phyloP scores from a whole-genome alignment of 2,888 invertebrate genomes.

The Aquatica leii region DNA sequence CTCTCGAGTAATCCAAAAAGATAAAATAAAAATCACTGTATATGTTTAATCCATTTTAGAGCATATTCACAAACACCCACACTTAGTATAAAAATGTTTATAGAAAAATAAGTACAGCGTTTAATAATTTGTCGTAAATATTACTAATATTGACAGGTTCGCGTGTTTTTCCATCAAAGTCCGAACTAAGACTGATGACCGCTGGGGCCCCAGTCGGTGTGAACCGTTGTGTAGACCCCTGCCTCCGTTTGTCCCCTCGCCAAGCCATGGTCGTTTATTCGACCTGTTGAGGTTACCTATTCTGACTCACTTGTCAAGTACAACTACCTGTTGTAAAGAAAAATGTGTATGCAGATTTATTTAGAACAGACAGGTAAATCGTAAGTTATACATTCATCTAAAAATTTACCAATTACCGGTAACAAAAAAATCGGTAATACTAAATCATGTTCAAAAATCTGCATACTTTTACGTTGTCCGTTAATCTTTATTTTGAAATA shows the following conservation, averaged over 20 bases:
- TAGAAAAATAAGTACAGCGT: conserved; percentile 18
- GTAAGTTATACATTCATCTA: too few relatives aligned
- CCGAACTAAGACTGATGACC: conserved; percentile 62
- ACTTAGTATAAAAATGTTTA: conserved; percentile 11
- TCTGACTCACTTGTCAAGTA: conserved; percentile 55
- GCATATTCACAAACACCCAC: conserved; percentile 16
- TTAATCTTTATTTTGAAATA: too few relatives aligned
- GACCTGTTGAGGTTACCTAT: conserved; percentile 57
- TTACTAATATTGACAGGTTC: conserved; percentile 34
- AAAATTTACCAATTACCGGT: too few relatives aligned
- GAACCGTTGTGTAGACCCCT: conserved; percentile 57
- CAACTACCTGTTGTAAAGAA: conserved; percentile 42
- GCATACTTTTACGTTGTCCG: too few relatives aligned
- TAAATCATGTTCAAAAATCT: too few relatives aligned
- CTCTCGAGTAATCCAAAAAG: conserved; percentile 31
- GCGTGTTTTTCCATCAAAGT: conserved; percentile 52
- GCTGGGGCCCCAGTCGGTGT: conserved; percentile 53
- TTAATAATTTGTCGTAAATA: conserved; percentile 24
- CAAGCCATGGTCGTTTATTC: conserved; percentile 46
- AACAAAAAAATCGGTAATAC: too few relatives aligned
- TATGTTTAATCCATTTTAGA: conserved; percentile 31
- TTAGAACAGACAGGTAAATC: conserved; percentile 14
- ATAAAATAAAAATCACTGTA: conserved; percentile 24
- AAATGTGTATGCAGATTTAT: conserved; percentile 24
- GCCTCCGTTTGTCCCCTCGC: conserved; percentile 46